phyloP scores from a whole-genome alignment of 2,113 vertebrate species.

The Lagopus muta region DNA sequence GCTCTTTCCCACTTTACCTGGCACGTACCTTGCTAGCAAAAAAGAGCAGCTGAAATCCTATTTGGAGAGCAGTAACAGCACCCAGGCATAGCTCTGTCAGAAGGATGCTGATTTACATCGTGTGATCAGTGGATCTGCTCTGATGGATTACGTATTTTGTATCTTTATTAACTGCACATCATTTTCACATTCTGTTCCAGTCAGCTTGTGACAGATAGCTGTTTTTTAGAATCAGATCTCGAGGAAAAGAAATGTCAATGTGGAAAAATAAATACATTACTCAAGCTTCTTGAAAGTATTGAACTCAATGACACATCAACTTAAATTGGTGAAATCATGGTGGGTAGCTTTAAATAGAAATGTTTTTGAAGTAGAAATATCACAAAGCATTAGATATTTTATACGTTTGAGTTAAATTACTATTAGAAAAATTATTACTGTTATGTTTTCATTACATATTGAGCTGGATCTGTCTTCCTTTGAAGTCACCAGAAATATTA shows the following conservation, averaged over 20 bases:
- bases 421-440: slow-evolving; percentile 25
- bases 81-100: not conserved
- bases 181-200: slow-evolving; percentile 40
- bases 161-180: slow-evolving; percentile 49
- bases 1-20: not conserved
- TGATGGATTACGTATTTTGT: slow-evolving; percentile 46
- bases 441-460: slow-evolving; percentile 22
- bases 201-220: slow-evolving; percentile 51
- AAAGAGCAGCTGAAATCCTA: not conserved
- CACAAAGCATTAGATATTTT: not conserved
- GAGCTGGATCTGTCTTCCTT: slow-evolving; percentile 25
- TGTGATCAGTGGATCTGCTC: not conserved
- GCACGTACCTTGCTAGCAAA: rapidly evolving
- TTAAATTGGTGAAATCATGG: slow-evolving; percentile 22
- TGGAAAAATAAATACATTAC: slow-evolving; percentile 36
- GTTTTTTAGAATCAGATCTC: slow-evolving; percentile 39
- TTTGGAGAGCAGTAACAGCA: not conserved
- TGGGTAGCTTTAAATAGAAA: slow-evolving; percentile 32
- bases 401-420: slow-evolving; percentile 2
- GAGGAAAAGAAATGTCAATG: slow-evolving; percentile 40
- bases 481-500: slow-evolving; percentile 45
- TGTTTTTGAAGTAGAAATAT: slow-evolving; percentile 42
- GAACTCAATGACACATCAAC: not conserved
- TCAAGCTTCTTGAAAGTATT: slow-evolving; percentile 23
- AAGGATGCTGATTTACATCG: not conserved